Conservation (phyloP, 2,888 invertebrate genomes). For the Elaeidobius kamerunicus region DNA sequence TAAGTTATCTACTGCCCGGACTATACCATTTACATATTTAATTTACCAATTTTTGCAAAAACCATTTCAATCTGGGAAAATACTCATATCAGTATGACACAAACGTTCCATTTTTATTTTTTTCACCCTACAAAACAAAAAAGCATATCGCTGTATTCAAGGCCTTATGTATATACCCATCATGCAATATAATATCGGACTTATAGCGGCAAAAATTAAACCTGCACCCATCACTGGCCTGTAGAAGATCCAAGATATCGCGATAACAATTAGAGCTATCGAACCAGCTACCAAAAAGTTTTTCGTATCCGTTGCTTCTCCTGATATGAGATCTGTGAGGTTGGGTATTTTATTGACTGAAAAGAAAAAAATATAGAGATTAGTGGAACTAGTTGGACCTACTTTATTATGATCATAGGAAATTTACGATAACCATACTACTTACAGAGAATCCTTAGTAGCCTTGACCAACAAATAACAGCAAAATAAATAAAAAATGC, state of each 20-base stretch:
- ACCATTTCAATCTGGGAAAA: too few species aligned
- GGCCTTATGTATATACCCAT: conserved; percentile 44
- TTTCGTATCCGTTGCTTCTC: conserved; percentile 49
- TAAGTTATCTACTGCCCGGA: too few species aligned
- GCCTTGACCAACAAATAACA: conserved; percentile 52
- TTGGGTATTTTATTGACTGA: conserved; percentile 42
- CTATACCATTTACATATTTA: too few species aligned
- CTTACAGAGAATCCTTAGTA: conserved; percentile 46
- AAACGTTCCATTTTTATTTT: too few species aligned
- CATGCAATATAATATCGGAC: conserved; percentile 54
- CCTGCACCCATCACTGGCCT: conserved; percentile 55
- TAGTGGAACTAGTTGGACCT: too few species aligned
- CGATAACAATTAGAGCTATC: conserved; percentile 51
- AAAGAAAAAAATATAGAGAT: conserved; percentile 35
- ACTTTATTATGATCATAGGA: too few species aligned
- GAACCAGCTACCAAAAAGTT: conserved; percentile 54
- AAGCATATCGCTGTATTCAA: conserved; percentile 37
- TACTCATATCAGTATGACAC: too few species aligned
- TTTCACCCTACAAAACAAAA: too few species aligned
- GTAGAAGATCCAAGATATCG: conserved; percentile 55
- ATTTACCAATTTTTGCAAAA: too few species aligned
- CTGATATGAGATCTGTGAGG: conserved; percentile 39
- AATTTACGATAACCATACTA: too few species aligned
- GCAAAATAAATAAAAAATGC: conserved; percentile 73
- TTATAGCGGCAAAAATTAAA: conserved; percentile 53